Evolutionary conservation across 2,113 vertebrate genomes (phyloP), one percentile per base, ranked within the genome.

Genomic region (Panurus biarmicus): DNA sequence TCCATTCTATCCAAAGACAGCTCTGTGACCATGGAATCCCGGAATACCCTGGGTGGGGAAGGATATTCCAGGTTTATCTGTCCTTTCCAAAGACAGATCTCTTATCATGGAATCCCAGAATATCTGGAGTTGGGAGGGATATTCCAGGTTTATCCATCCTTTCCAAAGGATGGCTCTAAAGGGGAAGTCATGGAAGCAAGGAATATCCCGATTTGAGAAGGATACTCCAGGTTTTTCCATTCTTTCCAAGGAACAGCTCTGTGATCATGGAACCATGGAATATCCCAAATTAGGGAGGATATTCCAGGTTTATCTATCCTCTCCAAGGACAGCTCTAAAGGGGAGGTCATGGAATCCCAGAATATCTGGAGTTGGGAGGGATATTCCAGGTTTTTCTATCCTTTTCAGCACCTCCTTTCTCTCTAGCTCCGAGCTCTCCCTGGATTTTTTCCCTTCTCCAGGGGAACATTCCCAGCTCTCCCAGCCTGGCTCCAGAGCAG

Each of bases 231-330:
- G 22, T 10, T 54, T n/a, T n/a, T n/a, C n/a, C n/a, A n/a, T n/a
- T n/a, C n/a, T n/a, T n/a, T n/a, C n/a, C n/a, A n/a, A n/a, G n/a
- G n/a, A n/a, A n/a, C n/a, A n/a, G n/a, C n/a, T n/a, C n/a, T n/a
- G n/a, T 35, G 45, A 14, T 51, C 24, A 69, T 14, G 18, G n/a
- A 48, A 28, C 24, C 2, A 0, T 1, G 4, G 28, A 53, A 19
- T 40, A 31, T 31, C 28, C 1, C 0, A 0, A 17, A 1, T 9
- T 31, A 14, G 35, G 35, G 36, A 2, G 15, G 15, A 36, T 35
- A 35, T 35, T 58, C 57, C 57, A 24, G 22, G 23, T 24, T 35
- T 65, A n/a, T 45, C 42, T 11, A 3, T n/a, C 15, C 3, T 33
- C 45, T 33, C 6, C 21, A 22, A 12, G 42, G 40, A 33, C n/a